Base-by-base conservation (phyloP, 1,140 invertebrate genomes). In the Calosoma granatense region DNA sequence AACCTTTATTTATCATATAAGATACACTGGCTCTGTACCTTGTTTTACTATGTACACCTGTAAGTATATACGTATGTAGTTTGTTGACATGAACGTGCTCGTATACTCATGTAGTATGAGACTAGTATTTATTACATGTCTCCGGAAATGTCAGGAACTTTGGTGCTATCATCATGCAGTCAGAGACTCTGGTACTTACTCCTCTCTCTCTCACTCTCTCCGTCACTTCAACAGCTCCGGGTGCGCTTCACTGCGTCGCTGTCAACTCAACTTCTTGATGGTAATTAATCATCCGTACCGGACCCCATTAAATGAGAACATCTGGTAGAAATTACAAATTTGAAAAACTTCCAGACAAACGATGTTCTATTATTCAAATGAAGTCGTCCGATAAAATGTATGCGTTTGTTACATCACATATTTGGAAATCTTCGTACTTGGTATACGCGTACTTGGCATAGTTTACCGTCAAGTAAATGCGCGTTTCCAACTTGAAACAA, bases 271-370 rank as follows among this genome's bases (percentile, higher is more conserved):
- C 41, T 47, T 47, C 41, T 47, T 4, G 3, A 47, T 3, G 17
- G 17, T 47, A 47, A 47, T 47, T 47, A 47, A 47, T 47, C 41
- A 47, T 47, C 41, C 41, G 17, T 17, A 17, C 41, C 41, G 17
- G 41, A 47, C 41, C 41, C 41, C 17, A 47, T 55, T n/a, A 53
- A 22, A 17, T 53, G 22, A 22, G 2, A 39, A 39, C 17, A 53
- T 53, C 52, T 22, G 52, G 52, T 36, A 12, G 54, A 12, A 55
- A 39, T 9, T 20, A 54, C 1, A 26, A 36, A 20, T 3, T 20
- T 15, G 11, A 26, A 55, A 55, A 55, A 55, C 1, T 55, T 22
- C 21, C 6, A 39, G 20, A 20, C 1, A 55, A 12, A 55, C 1
- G 9, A 30, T 23, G 9, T 1, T 36, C 19, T 55, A 20, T 1